Base-by-base conservation (phyloP, 2,888 invertebrate species). In the Elgonia sp. region DNA sequence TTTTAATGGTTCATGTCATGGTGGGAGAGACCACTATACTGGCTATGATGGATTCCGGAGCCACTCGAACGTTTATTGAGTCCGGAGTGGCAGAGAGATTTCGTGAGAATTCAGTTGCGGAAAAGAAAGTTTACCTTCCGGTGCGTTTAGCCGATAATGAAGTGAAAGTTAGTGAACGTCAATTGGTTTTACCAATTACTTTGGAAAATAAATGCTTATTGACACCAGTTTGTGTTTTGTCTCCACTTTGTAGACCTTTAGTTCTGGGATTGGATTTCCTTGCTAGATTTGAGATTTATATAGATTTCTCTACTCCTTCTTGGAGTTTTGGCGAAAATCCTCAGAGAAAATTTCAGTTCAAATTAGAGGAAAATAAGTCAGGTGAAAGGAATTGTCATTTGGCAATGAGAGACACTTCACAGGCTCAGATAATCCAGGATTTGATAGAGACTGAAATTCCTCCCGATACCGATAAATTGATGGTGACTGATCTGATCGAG, bases 181-280 rank as follows among this genome's bases (percentile, higher is more conserved):
- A n/a, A n/a, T 55, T 55, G 6, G 8, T 8, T n/a, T 18, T 55
- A 55, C 55, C 55, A 8, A 2, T 55, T 8, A 8, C 7, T n/a
- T 8, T 55, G n/a, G 6, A n/a, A 6, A 55, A 55, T 55, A 55
- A n/a, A 18, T 55, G 55, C n/a, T 55, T 55, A n/a, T 16, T n/a
- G 14, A 18, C 18, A n/a, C n/a, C 55, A n/a, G 55, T 55, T n/a
- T 55, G 55, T n/a, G 55, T 55, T 16, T n/a, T 55, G 55, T 18
- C 55, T n/a, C 8, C 55, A 1, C 55, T 55, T 2, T 18, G n/a
- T 18, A 14, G 7, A n/a, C n/a, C 55, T n/a, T 14, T 55, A n/a
- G n/a, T 55, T 14, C n/a, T 55, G n/a, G 55, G 55, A 1, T 55
- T n/a, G n/a, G 55, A 55, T 55, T 55, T 55, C 55, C 18, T 55